Evolutionary conservation across 2,888 invertebrate genomes (phyloP).

Genomic region (Andrena hattorfiana): DNA sequence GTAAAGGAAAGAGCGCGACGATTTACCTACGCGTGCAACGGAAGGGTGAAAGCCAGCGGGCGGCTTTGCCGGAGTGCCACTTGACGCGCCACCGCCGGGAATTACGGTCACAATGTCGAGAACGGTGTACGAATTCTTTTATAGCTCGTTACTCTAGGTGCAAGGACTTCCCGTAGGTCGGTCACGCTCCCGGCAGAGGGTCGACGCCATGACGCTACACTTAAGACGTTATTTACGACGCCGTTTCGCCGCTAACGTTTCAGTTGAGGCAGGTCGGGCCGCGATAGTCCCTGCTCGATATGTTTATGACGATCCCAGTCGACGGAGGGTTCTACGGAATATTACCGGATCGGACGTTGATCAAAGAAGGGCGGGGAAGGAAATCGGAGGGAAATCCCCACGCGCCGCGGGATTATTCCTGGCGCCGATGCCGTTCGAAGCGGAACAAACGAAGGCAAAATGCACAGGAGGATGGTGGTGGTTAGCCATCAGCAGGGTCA

Average conservation of each 20-base stretch:
- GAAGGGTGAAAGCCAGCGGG: neutral
- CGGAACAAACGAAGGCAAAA: too few species aligned
- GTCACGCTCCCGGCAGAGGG: constrained; percentile 66
- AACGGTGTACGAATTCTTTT: constrained; percentile 45
- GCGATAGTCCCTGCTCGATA: constrained; percentile 75
- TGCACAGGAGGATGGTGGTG: too few species aligned
- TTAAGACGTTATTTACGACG: constrained; percentile 84
- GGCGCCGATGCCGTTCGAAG: neutral
- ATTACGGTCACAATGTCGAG: constrained; percentile 36
- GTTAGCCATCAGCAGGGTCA: too few species aligned
- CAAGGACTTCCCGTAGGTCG: constrained; percentile 61
- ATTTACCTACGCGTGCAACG: neutral
- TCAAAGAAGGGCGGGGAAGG: constrained; percentile 18
- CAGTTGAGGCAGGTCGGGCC: constrained; percentile 82
- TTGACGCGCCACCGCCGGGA: constrained; percentile 20
- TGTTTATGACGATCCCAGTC: constrained; percentile 80
- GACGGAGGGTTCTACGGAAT: constrained; percentile 32
- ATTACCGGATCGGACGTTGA: constrained; percentile 48
- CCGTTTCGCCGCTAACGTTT: constrained; percentile 81
- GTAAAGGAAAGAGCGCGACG: neutral
- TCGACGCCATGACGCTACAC: constrained; percentile 77
- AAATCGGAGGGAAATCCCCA: constrained; percentile 13
- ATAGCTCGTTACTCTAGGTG: constrained; percentile 53
- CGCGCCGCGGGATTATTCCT: neutral
- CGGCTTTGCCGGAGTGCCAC: neutral